These are phyloP conservation scores for Stegodyphus mimosarum DNA, from an alignment of 1,140 invertebrate species.

Conservation along the genomic window DNA sequence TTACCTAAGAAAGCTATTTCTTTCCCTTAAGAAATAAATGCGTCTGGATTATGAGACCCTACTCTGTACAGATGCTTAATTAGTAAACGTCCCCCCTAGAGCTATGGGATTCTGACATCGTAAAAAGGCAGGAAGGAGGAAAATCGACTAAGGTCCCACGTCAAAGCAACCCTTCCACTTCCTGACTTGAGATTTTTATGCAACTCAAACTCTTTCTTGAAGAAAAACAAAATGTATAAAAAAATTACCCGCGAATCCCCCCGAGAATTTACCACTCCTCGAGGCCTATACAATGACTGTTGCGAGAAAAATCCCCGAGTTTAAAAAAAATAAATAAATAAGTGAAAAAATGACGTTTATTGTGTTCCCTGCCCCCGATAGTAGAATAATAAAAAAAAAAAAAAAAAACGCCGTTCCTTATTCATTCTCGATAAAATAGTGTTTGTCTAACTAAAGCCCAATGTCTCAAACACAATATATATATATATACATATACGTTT, in stretches of 20 bases:
- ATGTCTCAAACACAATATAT: constrained; percentile 47
- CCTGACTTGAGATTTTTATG: constrained; percentile 56
- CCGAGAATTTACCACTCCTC: constrained; percentile 51
- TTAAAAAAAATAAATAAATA: constrained; percentile 42
- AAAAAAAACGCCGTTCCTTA: constrained; percentile 19
- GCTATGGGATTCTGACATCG: constrained; percentile 10
- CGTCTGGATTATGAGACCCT: too few relatives aligned
- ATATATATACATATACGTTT: background rate
- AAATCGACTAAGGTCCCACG: constrained; percentile 48
- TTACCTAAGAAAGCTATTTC: too few relatives aligned
- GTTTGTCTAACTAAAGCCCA: constrained; percentile 56
- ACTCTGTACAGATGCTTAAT: background rate
- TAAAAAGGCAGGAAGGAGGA: constrained; percentile 32
- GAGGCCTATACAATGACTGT: constrained; percentile 18
- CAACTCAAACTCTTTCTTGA: constrained; percentile 41
- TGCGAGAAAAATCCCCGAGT: background rate
- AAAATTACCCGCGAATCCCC: constrained; percentile 44
- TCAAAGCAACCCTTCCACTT: constrained; percentile 53
- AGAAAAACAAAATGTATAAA: constrained; percentile 15
- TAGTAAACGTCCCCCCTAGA: constrained; percentile 1
- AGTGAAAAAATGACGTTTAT: constrained; percentile 41
- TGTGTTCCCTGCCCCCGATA: constrained; percentile 24
- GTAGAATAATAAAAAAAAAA: background rate
- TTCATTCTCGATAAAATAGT: constrained; percentile 54
- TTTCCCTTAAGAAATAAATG: too few relatives aligned